Percentiles rank a stretch among this genome's conserved stretches.
Conservation (phyloP, 64 coral and sea anemone species). For the Porites australiensis region DNA sequence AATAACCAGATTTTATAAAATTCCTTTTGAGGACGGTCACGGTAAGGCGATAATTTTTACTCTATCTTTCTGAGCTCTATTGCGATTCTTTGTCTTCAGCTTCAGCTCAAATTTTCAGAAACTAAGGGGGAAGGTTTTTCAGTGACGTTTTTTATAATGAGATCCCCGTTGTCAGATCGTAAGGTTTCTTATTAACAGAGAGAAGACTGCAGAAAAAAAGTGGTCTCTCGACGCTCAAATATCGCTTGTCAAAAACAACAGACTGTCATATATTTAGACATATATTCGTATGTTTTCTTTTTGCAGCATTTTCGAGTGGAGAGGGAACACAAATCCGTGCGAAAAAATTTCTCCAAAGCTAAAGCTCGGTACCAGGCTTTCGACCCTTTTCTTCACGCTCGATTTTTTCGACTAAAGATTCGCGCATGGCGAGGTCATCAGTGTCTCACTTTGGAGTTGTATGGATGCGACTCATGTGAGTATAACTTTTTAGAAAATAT, state of each 20-base stretch:
- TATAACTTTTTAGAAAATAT: background rate
- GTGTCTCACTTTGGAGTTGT: slow-evolving; percentile 33
- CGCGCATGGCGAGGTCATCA: slow-evolving; percentile 27
- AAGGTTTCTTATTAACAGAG: too few species aligned
- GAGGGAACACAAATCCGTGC: slow-evolving; percentile 25
- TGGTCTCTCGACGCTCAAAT: too few species aligned
- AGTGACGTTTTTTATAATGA: too few species aligned
- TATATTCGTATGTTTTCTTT: background rate
- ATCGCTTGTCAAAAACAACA: background rate
- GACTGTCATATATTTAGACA: background rate
- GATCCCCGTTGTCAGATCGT: too few species aligned
- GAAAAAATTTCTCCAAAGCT: slow-evolving; percentile 14
- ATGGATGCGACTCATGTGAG: slow-evolving; percentile 72
- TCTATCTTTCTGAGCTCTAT: too few species aligned
- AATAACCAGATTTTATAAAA: too few species aligned
- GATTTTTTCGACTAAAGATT: slow-evolving; percentile 44
- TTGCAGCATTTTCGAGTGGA: slow-evolving; percentile 41
- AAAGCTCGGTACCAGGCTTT: slow-evolving; percentile 61
- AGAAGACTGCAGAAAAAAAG: too few species aligned
- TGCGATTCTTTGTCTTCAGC: too few species aligned
- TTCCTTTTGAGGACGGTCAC: too few species aligned
- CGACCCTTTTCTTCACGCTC: slow-evolving; percentile 58
- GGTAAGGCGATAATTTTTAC: too few species aligned
- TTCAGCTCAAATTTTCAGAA: too few species aligned
- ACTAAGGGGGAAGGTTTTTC: too few species aligned